Conservation (phyloP, 2,888 invertebrate species). For the Trissonchulus latispiculum region DNA sequence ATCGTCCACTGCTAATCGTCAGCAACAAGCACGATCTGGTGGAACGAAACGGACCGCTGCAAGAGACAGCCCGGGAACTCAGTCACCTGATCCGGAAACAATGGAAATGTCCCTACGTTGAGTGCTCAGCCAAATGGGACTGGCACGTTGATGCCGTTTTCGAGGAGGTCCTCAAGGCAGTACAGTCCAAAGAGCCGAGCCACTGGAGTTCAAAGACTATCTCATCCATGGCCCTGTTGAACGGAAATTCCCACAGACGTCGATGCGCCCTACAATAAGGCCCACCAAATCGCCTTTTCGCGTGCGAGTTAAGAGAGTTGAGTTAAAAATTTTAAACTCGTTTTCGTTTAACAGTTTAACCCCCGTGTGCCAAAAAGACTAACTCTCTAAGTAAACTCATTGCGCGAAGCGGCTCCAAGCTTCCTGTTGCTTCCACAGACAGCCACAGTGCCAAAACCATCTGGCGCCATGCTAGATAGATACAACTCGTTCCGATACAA, state of each 20-base stretch:
- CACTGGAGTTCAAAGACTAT: not conserved
- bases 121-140: conserved; percentile 86
- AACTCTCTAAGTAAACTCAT: too few species aligned
- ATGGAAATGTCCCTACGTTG: conserved; percentile 87
- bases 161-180: conserved; percentile 59
- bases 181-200: conserved; percentile 36
- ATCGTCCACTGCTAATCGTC: conserved; percentile 62
- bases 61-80: conserved; percentile 57
- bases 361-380: too few species aligned
- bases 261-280: not conserved
- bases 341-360: too few species aligned
- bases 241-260: not conserved
- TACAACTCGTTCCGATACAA: too few species aligned
- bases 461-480: too few species aligned
- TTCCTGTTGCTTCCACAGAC: too few species aligned
- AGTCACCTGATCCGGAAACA: conserved; percentile 83
- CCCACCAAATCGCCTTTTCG: too few species aligned
- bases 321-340: too few species aligned
- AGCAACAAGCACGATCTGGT: conserved; percentile 78
- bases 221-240: not conserved
- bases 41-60: conserved; percentile 21
- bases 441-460: too few species aligned
- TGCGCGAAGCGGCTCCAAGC: too few species aligned
- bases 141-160: conserved; percentile 75
- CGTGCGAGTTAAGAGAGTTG: too few species aligned